Base-by-base conservation (phyloP, 2,888 invertebrate species). In the Kuschelorhynchus macadamiae region DNA sequence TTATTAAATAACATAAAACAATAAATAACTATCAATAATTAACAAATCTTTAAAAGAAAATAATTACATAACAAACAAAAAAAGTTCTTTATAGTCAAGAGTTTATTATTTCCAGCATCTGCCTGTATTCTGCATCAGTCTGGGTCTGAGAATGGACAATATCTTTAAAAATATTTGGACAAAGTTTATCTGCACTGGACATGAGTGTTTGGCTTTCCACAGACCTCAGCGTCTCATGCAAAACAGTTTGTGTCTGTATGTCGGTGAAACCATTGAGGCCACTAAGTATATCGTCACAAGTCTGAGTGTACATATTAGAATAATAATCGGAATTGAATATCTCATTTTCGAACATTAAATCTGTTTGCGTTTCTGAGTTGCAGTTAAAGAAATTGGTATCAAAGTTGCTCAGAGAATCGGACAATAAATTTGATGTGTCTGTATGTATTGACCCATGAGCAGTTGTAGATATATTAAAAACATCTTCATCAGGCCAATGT, bases 171-270 rank as follows among this genome's bases (percentile, higher is more conserved):
- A 62, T 32, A 44, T 36, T 78, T 72, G 50, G 76, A 76, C 65
- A 64, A 66, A 21, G 75, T 55, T 70, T 75, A 17, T 72, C 75
- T 16, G 73, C 75, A 33, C 77, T 77, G 0, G 81, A 80, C 78
- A 81, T 78, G 57, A 79, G 77, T 0, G 89, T 89, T 79, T 89
- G 88, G 9, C 88, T 89, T 78, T 89, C 88, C 0, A 88, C 86
- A 1, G 88, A 88, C 1, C 86, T 86, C 12, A 88, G 82, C 25
- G 86, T 80, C 70, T 88, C 88, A 11, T 55, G 49, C 1, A 60
- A 55, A 0, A 86, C 82, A 0, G 90, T 90, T 79, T 90, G 90
- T 0, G 90, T 90, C 77, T 90, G 88, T 64, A 87, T 90, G 73
- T 89, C 86, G 16, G 86, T 85, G 39, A 89, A 81, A n/a, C 85